These are phyloP conservation scores for Eupithecia dodoneata DNA, from an alignment of 2,888 invertebrate genomes.

Conservation along the genomic window DNA sequence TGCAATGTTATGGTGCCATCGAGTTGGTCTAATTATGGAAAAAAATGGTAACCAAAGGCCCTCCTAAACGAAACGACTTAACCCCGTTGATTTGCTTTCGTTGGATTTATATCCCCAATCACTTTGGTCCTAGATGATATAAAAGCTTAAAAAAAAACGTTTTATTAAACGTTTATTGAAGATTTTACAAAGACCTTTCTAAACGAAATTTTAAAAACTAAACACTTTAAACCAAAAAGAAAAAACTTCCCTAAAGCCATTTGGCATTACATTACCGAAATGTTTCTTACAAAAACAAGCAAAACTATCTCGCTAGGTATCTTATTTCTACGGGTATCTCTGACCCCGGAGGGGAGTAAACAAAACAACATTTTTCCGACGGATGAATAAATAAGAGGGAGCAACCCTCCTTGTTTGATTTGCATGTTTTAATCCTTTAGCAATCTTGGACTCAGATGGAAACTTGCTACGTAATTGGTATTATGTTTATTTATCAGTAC, in stretches of 20 bases:
- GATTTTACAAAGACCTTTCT: neutral
- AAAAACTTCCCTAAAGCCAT: slow-evolving; percentile 40
- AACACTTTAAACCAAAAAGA: slow-evolving; percentile 31
- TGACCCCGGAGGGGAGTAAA: slow-evolving; percentile 70
- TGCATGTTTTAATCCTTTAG: slow-evolving; percentile 83
- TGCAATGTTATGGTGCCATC: too few species aligned
- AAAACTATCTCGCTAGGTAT: slow-evolving; percentile 63
- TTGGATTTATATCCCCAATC: too few species aligned
- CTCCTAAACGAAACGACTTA: too few species aligned
- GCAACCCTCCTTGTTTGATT: slow-evolving; percentile 81
- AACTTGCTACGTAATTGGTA: slow-evolving; percentile 51
- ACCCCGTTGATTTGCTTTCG: too few species aligned
- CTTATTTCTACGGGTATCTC: slow-evolving; percentile 50
- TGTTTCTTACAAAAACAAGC: slow-evolving; percentile 63
- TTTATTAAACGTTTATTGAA: too few species aligned
- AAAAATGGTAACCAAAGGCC: too few species aligned
- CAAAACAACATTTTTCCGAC: slow-evolving; percentile 81
- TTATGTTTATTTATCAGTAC: slow-evolving; percentile 45
- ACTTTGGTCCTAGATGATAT: too few species aligned
- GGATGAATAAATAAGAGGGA: slow-evolving; percentile 82
- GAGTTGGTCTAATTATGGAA: too few species aligned
- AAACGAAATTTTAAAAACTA: neutral
- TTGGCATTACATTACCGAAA: slow-evolving; percentile 40
- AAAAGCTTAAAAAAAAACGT: too few species aligned
- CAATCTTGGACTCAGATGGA: slow-evolving; percentile 66